A percentile compares a stretch with the other conserved stretches of the same genome.
Conservation (phyloP, 2,113 vertebrate genomes). For the Perognathus longimembris region DNA sequence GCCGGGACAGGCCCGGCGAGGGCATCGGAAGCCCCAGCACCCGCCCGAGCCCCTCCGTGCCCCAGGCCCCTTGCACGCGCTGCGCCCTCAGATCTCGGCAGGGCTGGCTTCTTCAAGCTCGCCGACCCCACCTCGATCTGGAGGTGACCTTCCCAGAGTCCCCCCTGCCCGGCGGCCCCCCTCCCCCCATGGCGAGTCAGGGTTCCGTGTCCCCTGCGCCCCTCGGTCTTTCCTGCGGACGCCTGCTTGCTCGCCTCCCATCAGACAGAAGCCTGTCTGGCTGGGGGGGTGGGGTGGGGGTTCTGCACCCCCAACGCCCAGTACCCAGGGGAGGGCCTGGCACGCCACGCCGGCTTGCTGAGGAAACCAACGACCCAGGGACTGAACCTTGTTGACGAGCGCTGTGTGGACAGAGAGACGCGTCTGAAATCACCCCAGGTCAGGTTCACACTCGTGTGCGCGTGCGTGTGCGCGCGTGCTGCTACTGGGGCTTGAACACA, state of each 20-base stretch:
- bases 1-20: too few species aligned
- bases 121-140: background rate
- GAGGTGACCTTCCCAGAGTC: background rate
- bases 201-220: rapidly evolving
- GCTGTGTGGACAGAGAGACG: too few species aligned
- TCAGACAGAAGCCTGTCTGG: background rate
- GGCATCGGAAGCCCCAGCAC: too few species aligned
- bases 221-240: rapidly evolving
- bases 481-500: too few species aligned
- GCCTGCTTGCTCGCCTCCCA: rapidly evolving
- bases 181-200: rapidly evolving
- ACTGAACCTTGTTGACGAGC: background rate
- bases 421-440: background rate
- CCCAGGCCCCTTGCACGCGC: constrained; percentile 1
- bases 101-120: background rate
- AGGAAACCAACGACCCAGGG: background rate
- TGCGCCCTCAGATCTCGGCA: background rate
- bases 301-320: background rate
- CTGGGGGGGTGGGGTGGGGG: too few species aligned
- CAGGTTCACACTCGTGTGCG: background rate
- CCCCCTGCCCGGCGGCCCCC: rapidly evolving
- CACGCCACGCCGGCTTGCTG: rapidly evolving
- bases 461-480: too few species aligned
- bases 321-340: background rate
- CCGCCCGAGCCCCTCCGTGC: background rate